Percentiles rank a stretch among this genome's conserved stretches.
These are phyloP conservation scores for Tyrophagus putrescentiae DNA, from an alignment of 1,140 invertebrate genomes.

Conservation along the genomic window DNA sequence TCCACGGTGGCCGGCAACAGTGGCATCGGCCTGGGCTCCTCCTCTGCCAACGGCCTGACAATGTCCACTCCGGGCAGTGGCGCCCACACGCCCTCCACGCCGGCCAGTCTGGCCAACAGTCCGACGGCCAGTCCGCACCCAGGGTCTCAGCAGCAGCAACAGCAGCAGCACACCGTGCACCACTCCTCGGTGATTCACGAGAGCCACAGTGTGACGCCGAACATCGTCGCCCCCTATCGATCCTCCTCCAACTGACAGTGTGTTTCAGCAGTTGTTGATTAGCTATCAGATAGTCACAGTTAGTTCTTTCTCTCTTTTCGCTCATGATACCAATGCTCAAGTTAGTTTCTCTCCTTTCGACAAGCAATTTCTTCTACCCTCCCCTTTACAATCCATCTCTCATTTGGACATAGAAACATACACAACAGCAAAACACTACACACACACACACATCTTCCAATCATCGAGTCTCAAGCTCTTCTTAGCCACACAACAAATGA, in stretches of 20 bases:
- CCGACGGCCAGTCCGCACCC: background rate
- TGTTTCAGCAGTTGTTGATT: too few relatives aligned
- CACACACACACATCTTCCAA: background rate
- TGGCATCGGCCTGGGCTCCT: background rate
- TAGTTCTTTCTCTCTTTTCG: too few relatives aligned
- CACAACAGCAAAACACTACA: too few relatives aligned
- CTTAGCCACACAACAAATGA: background rate
- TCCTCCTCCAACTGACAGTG: conserved; percentile 1
- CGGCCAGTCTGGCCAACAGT: conserved; percentile 1
- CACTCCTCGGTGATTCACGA: conserved; percentile 16
- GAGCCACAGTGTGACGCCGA: background rate
- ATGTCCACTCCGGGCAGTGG: background rate
- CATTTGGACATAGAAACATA: too few relatives aligned
- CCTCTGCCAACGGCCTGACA: background rate
- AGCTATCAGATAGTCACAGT: too few relatives aligned
- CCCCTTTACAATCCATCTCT: too few relatives aligned
- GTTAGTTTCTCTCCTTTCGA: too few relatives aligned
- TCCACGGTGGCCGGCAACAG: background rate
- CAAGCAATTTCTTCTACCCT: too few relatives aligned
- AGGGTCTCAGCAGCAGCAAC: too few relatives aligned
- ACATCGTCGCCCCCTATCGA: background rate
- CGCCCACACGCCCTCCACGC: background rate
- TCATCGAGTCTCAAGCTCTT: too few relatives aligned
- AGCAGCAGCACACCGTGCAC: background rate
- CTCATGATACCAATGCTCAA: too few relatives aligned